Evolutionary conservation across 2,888 invertebrate species (phyloP), one percentile per base, ranked within the genome.

Genomic region (Plutella xylostella): DNA sequence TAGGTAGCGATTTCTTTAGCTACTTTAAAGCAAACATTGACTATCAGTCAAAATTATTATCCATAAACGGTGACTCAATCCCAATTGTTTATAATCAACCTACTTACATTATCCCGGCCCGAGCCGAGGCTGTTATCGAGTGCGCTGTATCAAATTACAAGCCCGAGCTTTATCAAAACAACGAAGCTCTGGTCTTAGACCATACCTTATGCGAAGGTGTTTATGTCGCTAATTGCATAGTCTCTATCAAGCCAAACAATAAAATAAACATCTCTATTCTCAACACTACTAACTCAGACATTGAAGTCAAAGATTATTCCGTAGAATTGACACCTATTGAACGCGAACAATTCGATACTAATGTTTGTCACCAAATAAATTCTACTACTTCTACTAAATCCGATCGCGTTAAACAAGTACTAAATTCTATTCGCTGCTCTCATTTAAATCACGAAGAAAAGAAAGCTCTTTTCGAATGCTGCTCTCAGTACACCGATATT

Each of bases 241-340:
- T 49, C 9, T 14, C n/a, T n/a, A 19, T 52, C 3, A 52, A 52
- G 39, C 45, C 49, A 4, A 52, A 51, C 35, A 49, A 45, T 1
- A 42, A 28, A 46, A 37, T 52, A 9, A 52, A 51, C 31, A 17
- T 52, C 19, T 42, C 50, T n/a, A 39, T 52, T 43, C 42, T 52
- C 30, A 52, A 52, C 39, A 49, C 48, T 7, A 17, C 12, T 42
- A 18, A 37, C 5, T 41, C 46, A 1, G 42, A 48, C 2, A 34
- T 48, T 2, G 39, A 42, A 28, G 21, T 51, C 11, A 47, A 45
- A 12, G 30, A 47, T 30, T 42, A 47, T 45, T n/a, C 37, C 15
- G 45, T 47, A n/a, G n/a, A 18, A 0, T 42, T 45, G 19, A 41
- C 33, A 22, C 43, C 37, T 31, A 11, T 18, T 37, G 18, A 17